These are phyloP conservation scores for Apteryx owenii DNA, from an alignment of 2,113 vertebrate genomes.

Conservation along the genomic window DNA sequence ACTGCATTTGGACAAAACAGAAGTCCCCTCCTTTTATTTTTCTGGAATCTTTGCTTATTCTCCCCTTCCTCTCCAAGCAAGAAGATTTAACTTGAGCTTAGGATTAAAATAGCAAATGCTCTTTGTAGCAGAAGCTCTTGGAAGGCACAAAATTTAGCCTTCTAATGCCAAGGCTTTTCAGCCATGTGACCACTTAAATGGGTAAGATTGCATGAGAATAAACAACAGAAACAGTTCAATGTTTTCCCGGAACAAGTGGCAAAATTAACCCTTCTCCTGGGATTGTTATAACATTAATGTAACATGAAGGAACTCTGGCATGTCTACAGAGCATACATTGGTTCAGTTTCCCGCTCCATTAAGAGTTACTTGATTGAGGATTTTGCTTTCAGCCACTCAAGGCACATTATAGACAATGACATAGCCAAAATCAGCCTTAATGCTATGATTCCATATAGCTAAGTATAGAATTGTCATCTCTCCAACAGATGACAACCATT, in stretches of 20 bases:
- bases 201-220: background rate
- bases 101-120: background rate
- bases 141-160: background rate
- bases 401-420: background rate
- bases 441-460: background rate
- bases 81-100: background rate
- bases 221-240: background rate
- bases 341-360: background rate
- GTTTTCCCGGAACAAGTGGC: background rate
- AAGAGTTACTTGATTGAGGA: background rate
- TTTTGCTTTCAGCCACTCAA: background rate
- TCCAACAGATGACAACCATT: background rate
- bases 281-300: background rate
- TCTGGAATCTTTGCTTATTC: background rate
- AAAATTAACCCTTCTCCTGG: background rate
- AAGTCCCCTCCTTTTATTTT: background rate
- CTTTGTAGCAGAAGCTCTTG: background rate
- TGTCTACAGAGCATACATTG: background rate
- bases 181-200: background rate
- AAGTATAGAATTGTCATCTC: background rate
- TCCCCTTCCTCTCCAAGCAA: background rate
- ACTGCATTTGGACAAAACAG: background rate
- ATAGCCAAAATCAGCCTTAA: rapidly evolving
- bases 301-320: background rate
- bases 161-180: background rate